Base-by-base conservation (phyloP, 2,113 vertebrate genomes). In the Trogon melanurus region DNA sequence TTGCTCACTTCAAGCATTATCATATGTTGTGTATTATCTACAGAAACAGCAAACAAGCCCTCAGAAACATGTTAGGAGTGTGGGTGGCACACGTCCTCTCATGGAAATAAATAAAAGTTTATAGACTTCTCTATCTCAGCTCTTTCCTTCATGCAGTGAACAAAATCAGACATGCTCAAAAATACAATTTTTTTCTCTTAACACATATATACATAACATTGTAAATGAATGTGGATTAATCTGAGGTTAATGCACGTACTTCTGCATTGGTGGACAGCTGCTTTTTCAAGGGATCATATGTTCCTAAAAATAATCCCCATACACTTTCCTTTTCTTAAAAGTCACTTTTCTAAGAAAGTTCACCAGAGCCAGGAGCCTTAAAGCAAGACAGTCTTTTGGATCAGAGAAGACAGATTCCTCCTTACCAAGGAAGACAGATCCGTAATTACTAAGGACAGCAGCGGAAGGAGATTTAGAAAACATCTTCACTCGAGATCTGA, bases 191-290 rank as follows among this genome's bases (percentile, higher is more conserved):
- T 29, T 13, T 84, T 38, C 26, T 47, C 51, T 48, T 30, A 5
- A 27, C 45, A 32, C 6, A 23, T 9, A 23, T 9, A 29, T 2
- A 7, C 0, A 0, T 13, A 44, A 13, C 3, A n/a, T 2, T 7
- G n/a, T 5, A 69, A 85, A 62, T 0, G 17, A 32, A 26, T 0
- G 0, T 4, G 10, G 47, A 57, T 41, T 23, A n/a, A 21, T 27
- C 29, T 0, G 6, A 79, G 16, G 34, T 45, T 80, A 57, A 61
- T 0, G 11, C 15, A n/a, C 1, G 0, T 5, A 3, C 1, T 6
- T 10, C 19, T 11, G 19, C 8, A 11, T 1, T 22, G 30, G 25
- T 6, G 30, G 13, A 29, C 22, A 48, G 32, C 13, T 80, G 30
- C 16, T 76, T 48, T 64, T 57, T 13, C 50, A 83, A 79, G 21